Evolutionary conservation across 2,113 vertebrate species (phyloP), one percentile per base, ranked within the genome.

Genomic region (Noturus placidus): DNA sequence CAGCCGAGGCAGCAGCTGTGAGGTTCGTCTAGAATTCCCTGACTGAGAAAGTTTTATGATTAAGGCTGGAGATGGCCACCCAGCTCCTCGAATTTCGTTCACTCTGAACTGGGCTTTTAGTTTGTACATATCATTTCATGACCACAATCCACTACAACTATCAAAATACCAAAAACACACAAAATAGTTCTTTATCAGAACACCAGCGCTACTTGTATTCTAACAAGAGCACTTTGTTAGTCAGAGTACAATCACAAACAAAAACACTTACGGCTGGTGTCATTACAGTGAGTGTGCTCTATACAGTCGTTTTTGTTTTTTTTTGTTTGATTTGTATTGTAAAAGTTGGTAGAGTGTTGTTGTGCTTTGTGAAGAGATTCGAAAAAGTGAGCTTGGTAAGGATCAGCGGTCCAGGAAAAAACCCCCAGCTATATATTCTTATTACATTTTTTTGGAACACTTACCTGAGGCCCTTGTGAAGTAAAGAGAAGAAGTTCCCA

Each of bases 1-100:
- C 80, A 59, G 80, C 72, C 61, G 72, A 88, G 42, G 74, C 15
- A 72, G 33, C 81, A 81, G 84, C 81, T 90, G 56, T 25, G n/a
- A 35, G 84, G 38, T 52, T 86, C 86, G 38, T 78, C 82, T n/a
- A 22, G 63, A 81, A 77, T 87, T 61, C 83, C 79, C 59, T 54
- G 70, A 90, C 82, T 82, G 59, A 70, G 70, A 22, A 56, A 81
- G 46, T 19, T 30, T 77, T 72, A 63, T 85, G 84, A 82, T 82
- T 35, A 80, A 42, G 17, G 52, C 79, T 65, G 52, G 86, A 85
- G 76, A 74, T 76, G 65, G 46, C 56, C 63, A 69, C 8, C 8
- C 2, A 70, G 87, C 10, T 61, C 20, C 25, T 27, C 5, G 0
- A n/a, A n/a, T 65, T 65, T 13, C 56, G 27, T 81, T 87, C 78